Conservation (phyloP, 2,113 vertebrate genomes). For the Lates calcarifer region DNA sequence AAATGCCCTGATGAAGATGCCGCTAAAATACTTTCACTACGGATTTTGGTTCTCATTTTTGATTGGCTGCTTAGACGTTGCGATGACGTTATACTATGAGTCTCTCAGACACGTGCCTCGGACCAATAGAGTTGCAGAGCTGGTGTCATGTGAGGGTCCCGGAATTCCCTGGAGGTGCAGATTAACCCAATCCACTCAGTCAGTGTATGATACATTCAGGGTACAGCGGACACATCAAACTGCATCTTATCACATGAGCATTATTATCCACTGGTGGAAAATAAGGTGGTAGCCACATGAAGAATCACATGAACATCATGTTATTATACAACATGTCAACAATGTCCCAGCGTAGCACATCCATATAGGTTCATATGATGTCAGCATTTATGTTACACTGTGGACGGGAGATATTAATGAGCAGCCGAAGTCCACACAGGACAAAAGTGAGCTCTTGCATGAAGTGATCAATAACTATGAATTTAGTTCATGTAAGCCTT, state of each 20-base stretch:
- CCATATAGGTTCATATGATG: too few relatives aligned
- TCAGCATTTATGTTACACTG: too few relatives aligned
- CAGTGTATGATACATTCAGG: slow-evolving; percentile 44
- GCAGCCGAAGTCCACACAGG: too few relatives aligned
- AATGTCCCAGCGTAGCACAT: too few relatives aligned
- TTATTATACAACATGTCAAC: too few relatives aligned
- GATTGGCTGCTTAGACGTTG: slow-evolving; percentile 85
- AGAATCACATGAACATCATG: too few relatives aligned
- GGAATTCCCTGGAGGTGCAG: slow-evolving; percentile 57
- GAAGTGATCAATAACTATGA: too few relatives aligned
- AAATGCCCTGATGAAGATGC: slow-evolving; percentile 80
- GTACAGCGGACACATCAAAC: slow-evolving; percentile 2
- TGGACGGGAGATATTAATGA: too few relatives aligned
- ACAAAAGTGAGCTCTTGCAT: too few relatives aligned
- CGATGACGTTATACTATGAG: slow-evolving; percentile 88
- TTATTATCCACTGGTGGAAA: neutral
- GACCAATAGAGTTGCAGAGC: slow-evolving; percentile 84
- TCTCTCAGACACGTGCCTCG: slow-evolving; percentile 93
- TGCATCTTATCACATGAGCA: neutral
- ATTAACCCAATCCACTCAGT: slow-evolving; percentile 30
- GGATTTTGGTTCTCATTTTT: slow-evolving; percentile 93
- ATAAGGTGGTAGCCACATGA: too few relatives aligned
- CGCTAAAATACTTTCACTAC: slow-evolving; percentile 92
- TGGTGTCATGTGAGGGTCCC: slow-evolving; percentile 86
- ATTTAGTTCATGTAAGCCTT: too few relatives aligned